A percentile compares a stretch with the other conserved stretches of the same genome.
Evolutionary conservation across 2,888 invertebrate genomes (phyloP).

Genomic region (Rhingia rostrata): DNA sequence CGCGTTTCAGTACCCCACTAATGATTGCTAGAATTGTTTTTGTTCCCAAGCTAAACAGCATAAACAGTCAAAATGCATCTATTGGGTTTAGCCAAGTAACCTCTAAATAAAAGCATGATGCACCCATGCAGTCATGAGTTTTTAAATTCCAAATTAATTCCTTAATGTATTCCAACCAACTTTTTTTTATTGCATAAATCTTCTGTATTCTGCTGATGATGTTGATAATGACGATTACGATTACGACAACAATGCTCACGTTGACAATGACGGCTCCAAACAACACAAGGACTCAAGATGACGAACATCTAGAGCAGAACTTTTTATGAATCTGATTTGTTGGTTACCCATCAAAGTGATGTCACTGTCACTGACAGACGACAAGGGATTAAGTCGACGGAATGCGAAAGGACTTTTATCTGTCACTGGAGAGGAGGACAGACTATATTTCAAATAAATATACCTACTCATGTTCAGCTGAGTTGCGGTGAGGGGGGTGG

Average conservation of each 20-base stretch:
- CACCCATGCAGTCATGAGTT: too few relatives aligned
- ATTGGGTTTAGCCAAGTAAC: too few relatives aligned
- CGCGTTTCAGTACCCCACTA: too few relatives aligned
- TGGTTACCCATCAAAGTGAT: slow-evolving; percentile 81
- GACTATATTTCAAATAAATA: slow-evolving; percentile 27
- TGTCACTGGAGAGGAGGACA: slow-evolving; percentile 69
- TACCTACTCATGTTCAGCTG: slow-evolving; percentile 35
- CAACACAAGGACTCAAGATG: slow-evolving; percentile 39
- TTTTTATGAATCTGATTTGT: slow-evolving; percentile 64
- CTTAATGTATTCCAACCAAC: too few relatives aligned
- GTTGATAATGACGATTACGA: slow-evolving; percentile 9
- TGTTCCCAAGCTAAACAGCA: too few relatives aligned
- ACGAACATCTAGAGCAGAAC: slow-evolving; percentile 45
- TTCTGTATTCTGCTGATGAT: slow-evolving; percentile 6
- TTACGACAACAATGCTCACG: slow-evolving; percentile 42
- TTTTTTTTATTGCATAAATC: too few relatives aligned
- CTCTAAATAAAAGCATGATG: too few relatives aligned
- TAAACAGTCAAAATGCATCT: too few relatives aligned
- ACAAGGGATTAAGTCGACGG: slow-evolving; percentile 80
- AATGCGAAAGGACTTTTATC: slow-evolving; percentile 78
- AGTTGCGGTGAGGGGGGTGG: not conserved
- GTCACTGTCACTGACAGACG: slow-evolving; percentile 82
- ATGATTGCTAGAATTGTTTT: too few relatives aligned
- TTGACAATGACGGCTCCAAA: slow-evolving; percentile 32
- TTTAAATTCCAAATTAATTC: too few relatives aligned